Conservation (phyloP, 2,888 invertebrate species). For the Hypselothyrea guttata region DNA sequence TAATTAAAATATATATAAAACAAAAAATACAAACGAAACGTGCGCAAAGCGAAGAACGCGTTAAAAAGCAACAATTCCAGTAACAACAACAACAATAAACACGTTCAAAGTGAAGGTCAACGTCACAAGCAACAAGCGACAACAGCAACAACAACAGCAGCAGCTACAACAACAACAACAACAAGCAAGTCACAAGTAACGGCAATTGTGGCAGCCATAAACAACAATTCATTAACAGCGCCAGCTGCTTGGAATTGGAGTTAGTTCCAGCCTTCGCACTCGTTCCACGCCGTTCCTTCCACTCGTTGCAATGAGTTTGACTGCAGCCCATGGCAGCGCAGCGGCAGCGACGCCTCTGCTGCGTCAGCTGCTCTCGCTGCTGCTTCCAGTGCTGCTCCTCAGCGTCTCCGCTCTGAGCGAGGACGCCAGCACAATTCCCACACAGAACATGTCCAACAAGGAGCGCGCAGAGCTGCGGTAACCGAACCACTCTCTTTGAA, state of each 20-base stretch:
- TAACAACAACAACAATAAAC: conserved; percentile 47
- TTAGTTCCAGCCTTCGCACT: neutral
- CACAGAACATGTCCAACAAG: conserved; percentile 85
- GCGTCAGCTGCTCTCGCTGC: conserved; percentile 34
- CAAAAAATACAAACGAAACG: conserved; percentile 41
- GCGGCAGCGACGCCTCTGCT: conserved; percentile 13
- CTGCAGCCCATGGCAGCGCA: no score
- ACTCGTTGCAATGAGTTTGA: no score
- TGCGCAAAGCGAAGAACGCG: conserved; percentile 45
- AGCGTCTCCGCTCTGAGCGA: conserved; percentile 57
- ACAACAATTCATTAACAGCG: conserved; percentile 18
- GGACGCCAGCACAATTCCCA: conserved; percentile 77
- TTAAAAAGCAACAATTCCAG: conserved; percentile 35
- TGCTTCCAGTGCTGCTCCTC: conserved; percentile 52
- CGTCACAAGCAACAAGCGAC: conserved; percentile 42
- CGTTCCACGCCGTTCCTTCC: no score
- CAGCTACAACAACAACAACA: conserved; percentile 23
- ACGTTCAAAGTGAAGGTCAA: conserved; percentile 80
- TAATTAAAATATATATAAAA: conserved; percentile 49
- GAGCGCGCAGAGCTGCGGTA: conserved; percentile 87
- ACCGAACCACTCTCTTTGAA: conserved; percentile 52
- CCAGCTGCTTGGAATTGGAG: conserved; percentile 12
- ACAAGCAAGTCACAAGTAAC: conserved; percentile 42
- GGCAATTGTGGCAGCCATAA: conserved; percentile 65
- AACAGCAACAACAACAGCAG: conserved; percentile 23